phyloP scores from a whole-genome alignment of 1,140 invertebrate genomes.

The Leptopilina clavipes region DNA sequence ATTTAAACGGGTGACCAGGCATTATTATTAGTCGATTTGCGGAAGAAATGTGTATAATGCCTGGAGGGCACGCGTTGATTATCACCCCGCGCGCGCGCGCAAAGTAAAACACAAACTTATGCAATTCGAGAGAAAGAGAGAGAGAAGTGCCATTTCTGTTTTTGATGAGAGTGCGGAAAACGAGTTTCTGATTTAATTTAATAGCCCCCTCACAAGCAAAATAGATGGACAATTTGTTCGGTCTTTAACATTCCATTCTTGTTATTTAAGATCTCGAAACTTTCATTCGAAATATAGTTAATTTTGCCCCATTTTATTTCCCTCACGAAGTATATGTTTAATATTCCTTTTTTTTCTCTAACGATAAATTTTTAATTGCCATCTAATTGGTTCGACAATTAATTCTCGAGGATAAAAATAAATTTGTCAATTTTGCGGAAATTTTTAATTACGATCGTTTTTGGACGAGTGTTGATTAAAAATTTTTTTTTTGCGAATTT shows the following conservation, averaged over 20 bases:
- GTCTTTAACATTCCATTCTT: background rate
- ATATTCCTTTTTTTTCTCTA: background rate
- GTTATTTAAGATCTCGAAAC: constrained; percentile 6
- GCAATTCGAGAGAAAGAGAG: background rate
- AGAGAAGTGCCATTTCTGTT: constrained; percentile 26
- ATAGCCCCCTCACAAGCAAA: background rate
- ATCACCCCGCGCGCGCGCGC: background rate
- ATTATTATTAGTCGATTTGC: constrained; percentile 57
- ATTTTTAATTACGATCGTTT: no score
- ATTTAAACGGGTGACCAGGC: constrained; percentile 49
- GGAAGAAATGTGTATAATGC: constrained; percentile 48
- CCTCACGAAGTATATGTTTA: background rate
- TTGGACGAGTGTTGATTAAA: no score
- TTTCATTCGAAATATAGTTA: background rate
- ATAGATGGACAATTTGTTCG: constrained; percentile 18
- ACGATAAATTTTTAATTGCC: background rate
- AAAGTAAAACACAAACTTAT: constrained; percentile 30
- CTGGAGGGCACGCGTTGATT: constrained; percentile 50
- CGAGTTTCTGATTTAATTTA: constrained; percentile 33
- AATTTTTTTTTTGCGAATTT: no score
- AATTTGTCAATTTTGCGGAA: constrained; percentile 37
- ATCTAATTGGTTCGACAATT: background rate
- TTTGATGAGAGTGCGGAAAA: constrained; percentile 12
- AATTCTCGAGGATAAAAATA: background rate
- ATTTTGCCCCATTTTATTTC: constrained; percentile 21